Evolutionary conservation across 2,797 vertebrate species (phyloP).

Genomic region (Ara ararauna): DNA sequence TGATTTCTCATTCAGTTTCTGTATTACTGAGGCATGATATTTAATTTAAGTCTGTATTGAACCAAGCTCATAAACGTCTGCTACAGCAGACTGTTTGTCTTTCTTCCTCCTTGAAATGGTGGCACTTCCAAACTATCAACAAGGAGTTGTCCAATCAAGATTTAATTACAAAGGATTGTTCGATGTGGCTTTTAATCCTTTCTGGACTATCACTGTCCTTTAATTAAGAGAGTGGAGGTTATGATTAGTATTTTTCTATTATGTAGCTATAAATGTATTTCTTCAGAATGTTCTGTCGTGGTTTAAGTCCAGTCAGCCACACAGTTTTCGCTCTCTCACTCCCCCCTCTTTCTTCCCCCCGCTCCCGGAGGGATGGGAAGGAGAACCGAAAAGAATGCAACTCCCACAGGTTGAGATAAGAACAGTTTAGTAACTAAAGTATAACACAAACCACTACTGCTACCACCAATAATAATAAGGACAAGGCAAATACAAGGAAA

Average conservation of each 20-base stretch:
- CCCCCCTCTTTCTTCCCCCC: no score
- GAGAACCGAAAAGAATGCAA: no score
- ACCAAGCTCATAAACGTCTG: neutral
- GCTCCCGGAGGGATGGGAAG: no score
- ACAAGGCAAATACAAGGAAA: no score
- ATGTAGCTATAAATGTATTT: neutral
- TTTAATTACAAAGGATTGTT: neutral
- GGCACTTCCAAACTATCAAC: neutral
- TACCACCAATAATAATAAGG: no score
- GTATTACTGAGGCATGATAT: neutral
- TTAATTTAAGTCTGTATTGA: neutral
- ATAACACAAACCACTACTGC: no score
- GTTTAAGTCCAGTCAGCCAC: no score
- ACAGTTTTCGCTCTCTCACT: no score
- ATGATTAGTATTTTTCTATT: neutral
- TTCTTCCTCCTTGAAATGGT: neutral
- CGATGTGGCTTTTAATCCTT: conserved; percentile 12
- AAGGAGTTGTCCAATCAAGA: neutral
- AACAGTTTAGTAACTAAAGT: no score
- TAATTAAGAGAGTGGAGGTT: neutral
- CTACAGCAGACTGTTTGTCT: neutral
- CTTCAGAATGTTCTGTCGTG: neutral
- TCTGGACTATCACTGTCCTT: neutral
- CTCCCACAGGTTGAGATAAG: no score
- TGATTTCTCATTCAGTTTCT: neutral